phyloP scores from a whole-genome alignment of 2,888 invertebrate species.

The Bedellia somnulentella region DNA sequence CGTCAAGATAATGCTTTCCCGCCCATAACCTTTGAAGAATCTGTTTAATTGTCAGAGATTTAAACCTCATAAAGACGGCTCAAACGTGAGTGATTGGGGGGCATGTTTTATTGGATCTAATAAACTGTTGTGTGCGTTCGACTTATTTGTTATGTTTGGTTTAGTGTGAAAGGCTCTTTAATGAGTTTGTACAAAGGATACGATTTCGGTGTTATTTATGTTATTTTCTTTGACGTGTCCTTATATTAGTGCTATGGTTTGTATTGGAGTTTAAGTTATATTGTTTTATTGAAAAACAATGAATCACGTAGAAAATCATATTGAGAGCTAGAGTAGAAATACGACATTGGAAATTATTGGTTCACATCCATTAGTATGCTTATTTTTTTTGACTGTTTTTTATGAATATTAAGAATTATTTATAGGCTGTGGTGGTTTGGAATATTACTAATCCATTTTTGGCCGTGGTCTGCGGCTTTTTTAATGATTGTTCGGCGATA shows the following conservation, averaged over 20 bases:
- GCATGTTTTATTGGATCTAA: constrained; percentile 12
- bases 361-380: not conserved
- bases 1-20: constrained; percentile 16
- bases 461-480: too few relatives aligned
- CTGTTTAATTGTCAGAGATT: constrained; percentile 38
- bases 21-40: constrained; percentile 22
- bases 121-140: constrained; percentile 10
- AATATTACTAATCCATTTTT: too few relatives aligned
- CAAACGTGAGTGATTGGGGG: constrained; percentile 22
- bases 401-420: too few relatives aligned
- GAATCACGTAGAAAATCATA: not conserved
- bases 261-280: not conserved
- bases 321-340: not conserved
- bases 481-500: too few relatives aligned
- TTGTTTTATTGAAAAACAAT: not conserved
- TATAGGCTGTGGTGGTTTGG: too few relatives aligned
- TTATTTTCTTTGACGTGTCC: not conserved
- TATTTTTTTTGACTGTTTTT: too few relatives aligned
- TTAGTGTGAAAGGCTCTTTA: constrained; percentile 1
- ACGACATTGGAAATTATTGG: not conserved
- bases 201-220: not conserved
- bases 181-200: not conserved
- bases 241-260: not conserved
- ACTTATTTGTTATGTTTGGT: not conserved
- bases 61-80: constrained; percentile 30